phyloP scores from a whole-genome alignment of 2,888 invertebrate genomes.

The Eupithecia subumbrata region DNA sequence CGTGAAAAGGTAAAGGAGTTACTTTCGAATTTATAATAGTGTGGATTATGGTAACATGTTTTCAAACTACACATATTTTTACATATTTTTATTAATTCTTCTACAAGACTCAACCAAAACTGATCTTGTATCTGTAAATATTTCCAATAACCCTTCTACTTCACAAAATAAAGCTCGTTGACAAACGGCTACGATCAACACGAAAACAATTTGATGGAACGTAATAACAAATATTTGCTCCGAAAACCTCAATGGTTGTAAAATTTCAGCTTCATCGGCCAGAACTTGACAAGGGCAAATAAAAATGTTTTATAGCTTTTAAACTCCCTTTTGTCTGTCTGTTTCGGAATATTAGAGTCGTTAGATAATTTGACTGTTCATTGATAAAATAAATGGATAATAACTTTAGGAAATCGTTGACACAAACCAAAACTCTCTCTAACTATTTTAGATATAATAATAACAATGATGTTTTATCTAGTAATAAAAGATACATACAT shows the following conservation, averaged over 20 bases:
- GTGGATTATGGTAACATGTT: too few relatives aligned
- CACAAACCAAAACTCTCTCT: background rate
- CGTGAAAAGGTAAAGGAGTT: too few relatives aligned
- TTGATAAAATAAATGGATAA: conserved; percentile 22
- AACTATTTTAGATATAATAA: too few relatives aligned
- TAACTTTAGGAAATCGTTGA: background rate
- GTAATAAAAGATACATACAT: too few relatives aligned
- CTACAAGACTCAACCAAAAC: background rate
- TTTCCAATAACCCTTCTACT: conserved; percentile 28
- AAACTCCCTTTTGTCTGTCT: conserved; percentile 56
- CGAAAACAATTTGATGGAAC: conserved; percentile 57
- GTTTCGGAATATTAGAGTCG: conserved; percentile 50
- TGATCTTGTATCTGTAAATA: background rate
- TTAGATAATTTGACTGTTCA: conserved; percentile 41
- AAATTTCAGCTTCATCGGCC: conserved; percentile 61
- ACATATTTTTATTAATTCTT: background rate
- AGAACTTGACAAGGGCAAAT: conserved; percentile 60
- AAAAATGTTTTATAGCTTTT: conserved; percentile 64
- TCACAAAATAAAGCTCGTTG: conserved; percentile 34
- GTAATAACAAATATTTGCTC: conserved; percentile 61
- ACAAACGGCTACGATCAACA: conserved; percentile 48
- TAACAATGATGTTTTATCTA: too few relatives aligned
- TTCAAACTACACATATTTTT: too few relatives aligned
- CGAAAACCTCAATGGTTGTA: conserved; percentile 61
- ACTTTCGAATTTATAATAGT: too few relatives aligned